These are phyloP conservation scores for Ceratothoa steindachneri DNA, from an alignment of 2,888 invertebrate genomes.

Conservation along the genomic window DNA sequence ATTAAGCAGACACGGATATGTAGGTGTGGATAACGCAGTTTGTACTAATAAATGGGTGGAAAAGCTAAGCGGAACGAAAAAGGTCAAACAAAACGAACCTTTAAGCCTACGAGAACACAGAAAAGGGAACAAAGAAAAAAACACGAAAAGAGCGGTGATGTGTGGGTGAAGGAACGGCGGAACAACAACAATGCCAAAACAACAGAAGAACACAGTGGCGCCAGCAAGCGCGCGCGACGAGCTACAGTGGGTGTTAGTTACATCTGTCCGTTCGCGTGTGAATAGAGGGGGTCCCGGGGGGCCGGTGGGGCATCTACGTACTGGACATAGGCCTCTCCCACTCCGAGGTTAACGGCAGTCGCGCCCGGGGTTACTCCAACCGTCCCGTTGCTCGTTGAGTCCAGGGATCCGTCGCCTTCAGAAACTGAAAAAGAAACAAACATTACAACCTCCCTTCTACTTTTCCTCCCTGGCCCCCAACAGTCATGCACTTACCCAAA, in stretches of 20 bases:
- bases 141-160: too few species aligned
- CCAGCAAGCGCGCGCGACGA: background rate
- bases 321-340: conserved; percentile 11
- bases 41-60: too few species aligned
- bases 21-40: too few species aligned
- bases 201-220: background rate
- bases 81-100: too few species aligned
- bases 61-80: too few species aligned
- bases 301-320: conserved; percentile 8
- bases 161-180: too few species aligned
- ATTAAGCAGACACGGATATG: too few species aligned
- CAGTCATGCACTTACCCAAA: too few species aligned
- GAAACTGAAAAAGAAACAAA: background rate
- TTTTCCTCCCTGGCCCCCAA: too few species aligned
- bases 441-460: too few species aligned
- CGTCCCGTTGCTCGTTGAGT: background rate
- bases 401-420: conserved; percentile 10
- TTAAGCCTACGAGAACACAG: too few species aligned
- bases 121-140: too few species aligned
- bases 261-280: conserved; percentile 19
- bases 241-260: conserved; percentile 13
- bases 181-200: conserved; percentile 1
- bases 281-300: conserved; percentile 1
- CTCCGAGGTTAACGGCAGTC: conserved; percentile 1
- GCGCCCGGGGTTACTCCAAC: background rate